A percentile compares a stretch with the other conserved stretches of the same genome.
phyloP scores from a whole-genome alignment of 2,113 vertebrate genomes.

The Catharus minimus region DNA sequence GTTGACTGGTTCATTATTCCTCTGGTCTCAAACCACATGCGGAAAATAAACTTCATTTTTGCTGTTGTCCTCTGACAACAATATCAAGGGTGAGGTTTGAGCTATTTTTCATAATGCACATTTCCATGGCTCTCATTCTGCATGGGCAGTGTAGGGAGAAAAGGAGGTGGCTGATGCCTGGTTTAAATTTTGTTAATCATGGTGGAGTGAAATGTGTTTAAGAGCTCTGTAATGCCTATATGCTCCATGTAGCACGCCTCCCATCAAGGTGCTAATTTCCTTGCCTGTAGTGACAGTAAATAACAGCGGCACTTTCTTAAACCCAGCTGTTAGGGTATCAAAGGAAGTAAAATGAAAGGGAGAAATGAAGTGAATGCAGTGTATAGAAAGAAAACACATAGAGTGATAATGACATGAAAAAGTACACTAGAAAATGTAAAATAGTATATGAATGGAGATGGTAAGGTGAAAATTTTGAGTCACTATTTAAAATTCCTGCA shows the following conservation, averaged over 20 bases:
- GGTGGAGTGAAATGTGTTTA: constrained; percentile 19
- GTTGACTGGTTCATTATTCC: neutral
- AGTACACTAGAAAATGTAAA: constrained; percentile 51
- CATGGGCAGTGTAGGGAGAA: neutral
- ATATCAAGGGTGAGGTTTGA: neutral
- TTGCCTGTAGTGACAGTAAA: constrained; percentile 48
- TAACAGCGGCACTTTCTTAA: constrained; percentile 43
- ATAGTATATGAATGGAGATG: neutral
- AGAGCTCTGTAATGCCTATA: neutral
- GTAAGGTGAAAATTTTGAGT: constrained; percentile 3
- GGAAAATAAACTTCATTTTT: neutral
- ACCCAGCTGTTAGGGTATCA: constrained; percentile 52
- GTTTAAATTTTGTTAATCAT: constrained; percentile 50
- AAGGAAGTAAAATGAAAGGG: constrained; percentile 59
- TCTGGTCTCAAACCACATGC: neutral
- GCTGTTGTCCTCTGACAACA: neutral
- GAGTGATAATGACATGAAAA: constrained; percentile 64
- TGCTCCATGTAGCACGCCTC: neutral
- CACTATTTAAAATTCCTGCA: neutral
- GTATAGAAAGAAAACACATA: constrained; percentile 14
- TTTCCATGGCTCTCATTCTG: neutral
- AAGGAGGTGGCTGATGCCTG: neutral
- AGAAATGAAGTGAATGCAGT: neutral
- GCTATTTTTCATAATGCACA: neutral
- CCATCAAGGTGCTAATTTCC: constrained; percentile 67